phyloP scores from a whole-genome alignment of 1,140 invertebrate genomes.

The Drosophila leontia region DNA sequence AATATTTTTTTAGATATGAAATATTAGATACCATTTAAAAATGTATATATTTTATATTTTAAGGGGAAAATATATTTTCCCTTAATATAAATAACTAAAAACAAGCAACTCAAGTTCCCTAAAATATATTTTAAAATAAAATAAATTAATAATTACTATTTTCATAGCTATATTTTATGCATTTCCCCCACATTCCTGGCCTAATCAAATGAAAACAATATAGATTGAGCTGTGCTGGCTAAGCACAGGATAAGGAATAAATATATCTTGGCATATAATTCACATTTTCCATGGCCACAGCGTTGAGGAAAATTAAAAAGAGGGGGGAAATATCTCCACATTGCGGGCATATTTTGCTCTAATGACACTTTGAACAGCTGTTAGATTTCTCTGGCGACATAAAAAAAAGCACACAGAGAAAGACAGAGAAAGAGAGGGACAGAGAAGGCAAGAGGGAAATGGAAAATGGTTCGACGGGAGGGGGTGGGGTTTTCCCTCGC shows the following conservation, averaged over 20 bases:
- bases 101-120: too few species aligned
- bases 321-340: constrained; percentile 7
- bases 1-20: too few species aligned
- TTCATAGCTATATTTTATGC: background rate
- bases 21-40: too few species aligned
- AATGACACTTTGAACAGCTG: constrained; percentile 80
- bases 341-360: constrained; percentile 61
- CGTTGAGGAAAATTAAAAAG: constrained; percentile 6
- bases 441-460: background rate
- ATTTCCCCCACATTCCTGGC: background rate
- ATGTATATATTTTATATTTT: too few species aligned
- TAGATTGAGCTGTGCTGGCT: constrained; percentile 1
- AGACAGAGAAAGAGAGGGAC: background rate
- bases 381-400: constrained; percentile 64
- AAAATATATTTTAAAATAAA: too few species aligned
- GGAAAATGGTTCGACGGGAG: background rate
- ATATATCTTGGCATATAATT: constrained; percentile 17
- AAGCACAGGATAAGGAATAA: background rate
- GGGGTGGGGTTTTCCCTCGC: constrained; percentile 31
- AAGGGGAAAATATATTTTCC: too few species aligned
- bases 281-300: constrained; percentile 10
- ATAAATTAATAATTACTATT: too few species aligned
- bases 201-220: constrained; percentile 32
- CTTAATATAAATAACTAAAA: too few species aligned
- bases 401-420: constrained; percentile 3